Evolutionary conservation across 2,888 invertebrate genomes (phyloP).

Genomic region (Conchocele bisecta): DNA sequence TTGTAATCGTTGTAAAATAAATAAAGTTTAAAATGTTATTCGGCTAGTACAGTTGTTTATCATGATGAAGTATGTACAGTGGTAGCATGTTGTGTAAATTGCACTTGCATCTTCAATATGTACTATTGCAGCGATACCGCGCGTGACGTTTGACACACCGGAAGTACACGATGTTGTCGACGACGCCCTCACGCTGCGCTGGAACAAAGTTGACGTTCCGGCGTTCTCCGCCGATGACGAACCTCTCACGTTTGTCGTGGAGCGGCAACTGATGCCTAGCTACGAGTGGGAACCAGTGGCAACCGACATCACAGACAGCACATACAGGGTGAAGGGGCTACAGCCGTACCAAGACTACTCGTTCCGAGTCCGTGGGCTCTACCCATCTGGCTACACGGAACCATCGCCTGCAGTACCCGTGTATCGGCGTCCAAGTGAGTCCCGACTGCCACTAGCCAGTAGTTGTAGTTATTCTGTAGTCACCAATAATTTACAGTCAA

Average conservation of each 20-base stretch:
- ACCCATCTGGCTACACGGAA: conserved; percentile 94
- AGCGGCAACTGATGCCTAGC: conserved; percentile 70
- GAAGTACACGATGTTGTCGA: conserved; percentile 71
- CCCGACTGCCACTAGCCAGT: conserved; percentile 21
- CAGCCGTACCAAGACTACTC: conserved; percentile 97
- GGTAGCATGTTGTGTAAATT: no score
- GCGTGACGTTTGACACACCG: conserved; percentile 70
- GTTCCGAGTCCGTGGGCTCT: conserved; percentile 97
- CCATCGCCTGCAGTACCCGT: conserved; percentile 93
- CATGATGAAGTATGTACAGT: no score
- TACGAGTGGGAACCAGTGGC: conserved; percentile 76
- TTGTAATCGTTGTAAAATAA: no score
- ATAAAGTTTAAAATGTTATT: no score
- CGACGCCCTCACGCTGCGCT: conserved; percentile 65
- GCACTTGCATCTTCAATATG: no score
- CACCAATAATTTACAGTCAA: no score
- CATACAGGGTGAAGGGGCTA: conserved; percentile 83
- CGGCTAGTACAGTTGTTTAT: no score
- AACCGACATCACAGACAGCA: conserved; percentile 68
- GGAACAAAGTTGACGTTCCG: conserved; percentile 74
- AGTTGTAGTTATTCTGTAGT: no score
- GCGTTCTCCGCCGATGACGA: conserved; percentile 67
- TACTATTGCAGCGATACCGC: conserved; percentile 69
- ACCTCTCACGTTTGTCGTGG: conserved; percentile 74
- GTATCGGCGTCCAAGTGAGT: conserved; percentile 76